Evolutionary conservation across 1,140 invertebrate genomes (phyloP).

Genomic region (Drosophila trapezifrons): DNA sequence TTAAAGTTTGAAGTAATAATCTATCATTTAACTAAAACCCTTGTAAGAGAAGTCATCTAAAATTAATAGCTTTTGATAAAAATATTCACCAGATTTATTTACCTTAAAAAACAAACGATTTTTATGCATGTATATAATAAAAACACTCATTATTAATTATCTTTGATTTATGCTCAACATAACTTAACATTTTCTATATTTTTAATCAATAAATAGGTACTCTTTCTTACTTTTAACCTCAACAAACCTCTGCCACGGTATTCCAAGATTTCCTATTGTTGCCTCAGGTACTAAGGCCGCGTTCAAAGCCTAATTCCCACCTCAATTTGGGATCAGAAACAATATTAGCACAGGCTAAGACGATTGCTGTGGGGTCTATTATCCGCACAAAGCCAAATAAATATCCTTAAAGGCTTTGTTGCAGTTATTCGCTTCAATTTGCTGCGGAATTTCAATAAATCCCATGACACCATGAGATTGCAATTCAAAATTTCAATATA

Average conservation of each 20-base stretch:
- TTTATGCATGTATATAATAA: no score
- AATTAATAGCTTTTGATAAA: no score
- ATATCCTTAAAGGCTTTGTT: slow-evolving; percentile 6
- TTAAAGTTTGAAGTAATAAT: no score
- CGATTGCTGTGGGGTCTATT: slow-evolving; percentile 1
- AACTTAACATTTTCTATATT: no score
- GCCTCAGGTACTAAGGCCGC: background rate
- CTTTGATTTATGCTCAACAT: no score
- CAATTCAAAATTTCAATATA: slow-evolving; percentile 18
- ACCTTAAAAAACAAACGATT: no score
- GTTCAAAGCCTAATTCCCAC: background rate
- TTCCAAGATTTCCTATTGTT: background rate
- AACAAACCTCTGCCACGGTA: background rate
- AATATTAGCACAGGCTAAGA: background rate
- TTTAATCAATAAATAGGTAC: no score
- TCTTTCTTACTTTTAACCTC: no score
- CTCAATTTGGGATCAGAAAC: background rate
- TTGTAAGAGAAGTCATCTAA: no score
- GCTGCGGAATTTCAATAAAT: slow-evolving; percentile 28
- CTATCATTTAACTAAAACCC: no score
- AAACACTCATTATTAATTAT: no score
- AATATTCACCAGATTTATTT: no score
- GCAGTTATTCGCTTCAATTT: slow-evolving; percentile 7
- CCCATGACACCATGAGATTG: background rate
- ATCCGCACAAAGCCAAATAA: slow-evolving; percentile 6